These are phyloP conservation scores for Linurgus olivaceus DNA, from an alignment of 2,797 vertebrate species.

Conservation along the genomic window DNA sequence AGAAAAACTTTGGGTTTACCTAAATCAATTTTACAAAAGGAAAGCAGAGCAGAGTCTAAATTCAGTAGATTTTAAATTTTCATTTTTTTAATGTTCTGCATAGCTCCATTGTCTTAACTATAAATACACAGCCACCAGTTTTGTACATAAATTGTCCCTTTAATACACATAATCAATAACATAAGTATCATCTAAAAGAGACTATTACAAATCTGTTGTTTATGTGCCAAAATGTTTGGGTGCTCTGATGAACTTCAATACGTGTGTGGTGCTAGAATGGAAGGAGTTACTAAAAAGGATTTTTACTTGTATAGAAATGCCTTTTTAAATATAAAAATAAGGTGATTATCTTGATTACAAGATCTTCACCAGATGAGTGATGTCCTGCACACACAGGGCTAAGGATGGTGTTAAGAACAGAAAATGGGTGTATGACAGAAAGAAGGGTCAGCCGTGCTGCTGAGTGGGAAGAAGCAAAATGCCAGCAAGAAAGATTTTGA, in stretches of 20 bases:
- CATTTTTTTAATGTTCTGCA: not conserved
- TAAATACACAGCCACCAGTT: not conserved
- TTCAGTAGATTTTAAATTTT: not conserved
- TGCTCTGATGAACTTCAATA: not conserved
- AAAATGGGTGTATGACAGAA: not conserved
- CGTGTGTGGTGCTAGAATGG: not conserved
- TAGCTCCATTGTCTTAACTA: not conserved
- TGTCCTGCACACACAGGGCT: rapidly evolving
- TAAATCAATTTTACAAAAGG: not conserved
- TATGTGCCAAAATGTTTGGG: not conserved
- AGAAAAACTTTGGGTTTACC: not conserved
- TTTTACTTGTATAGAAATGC: not conserved
- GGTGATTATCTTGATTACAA: not conserved
- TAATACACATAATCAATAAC: not conserved
- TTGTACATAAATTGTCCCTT: not conserved
- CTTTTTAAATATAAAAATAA: not conserved
- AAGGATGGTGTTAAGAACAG: not conserved
- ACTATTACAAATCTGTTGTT: not conserved
- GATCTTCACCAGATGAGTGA: not conserved
- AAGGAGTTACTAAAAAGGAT: not conserved
- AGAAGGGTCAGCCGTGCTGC: not conserved
- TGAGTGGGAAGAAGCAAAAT: not conserved
- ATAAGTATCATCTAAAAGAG: not conserved
- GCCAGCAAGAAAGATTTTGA: not conserved
- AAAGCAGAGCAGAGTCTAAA: not conserved